Base-by-base conservation (phyloP, 2,888 invertebrate species). In the Tetramorium bicarinatum region DNA sequence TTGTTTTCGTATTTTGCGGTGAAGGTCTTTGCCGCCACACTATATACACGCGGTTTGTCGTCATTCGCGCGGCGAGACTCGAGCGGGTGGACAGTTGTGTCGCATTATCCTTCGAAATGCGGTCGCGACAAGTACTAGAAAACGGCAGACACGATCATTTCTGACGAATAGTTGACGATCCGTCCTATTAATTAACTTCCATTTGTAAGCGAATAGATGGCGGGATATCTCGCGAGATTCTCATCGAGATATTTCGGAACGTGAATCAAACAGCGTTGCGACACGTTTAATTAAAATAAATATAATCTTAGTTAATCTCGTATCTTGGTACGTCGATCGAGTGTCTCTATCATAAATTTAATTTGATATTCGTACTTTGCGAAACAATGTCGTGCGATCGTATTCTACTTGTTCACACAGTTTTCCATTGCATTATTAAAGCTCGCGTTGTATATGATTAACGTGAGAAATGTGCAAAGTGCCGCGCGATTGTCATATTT, bases 321-420 rank as follows among this genome's bases (percentile, higher is more conserved):
- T 38, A 62, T 62, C 38, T n/a, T 61, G 9, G 38, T 61, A 38
- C 9, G 9, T 61, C 61, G 9, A 34, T 18, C 18, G 59, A 8
- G 9, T 34, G 3, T 18, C 61, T 1, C 34, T 38, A 11, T n/a
- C n/a, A n/a, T 62, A 38, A 62, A 62, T 62, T 62, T 3, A 61
- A 9, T 38, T 62, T 62, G 2, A 38, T 38, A 34, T 61, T 61
- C 9, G 18, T 34, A 62, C 38, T 62, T 62, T 62, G n/a, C n/a
- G 38, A 62, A 38, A 62, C 38, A 62, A 38, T 38, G 61, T 62
- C n/a, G n/a, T n/a, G n/a, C n/a, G n/a, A 62, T n/a, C n/a, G n/a
- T n/a, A n/a, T 62, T n/a, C 9, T 62, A 38, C 38, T 62, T 62
- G 18, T 38, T n/a, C 34, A 4, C 11, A n/a, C 29, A 38, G n/a